Evolutionary conservation across 2,888 invertebrate species (phyloP).

Genomic region (Carabus problematicus): DNA sequence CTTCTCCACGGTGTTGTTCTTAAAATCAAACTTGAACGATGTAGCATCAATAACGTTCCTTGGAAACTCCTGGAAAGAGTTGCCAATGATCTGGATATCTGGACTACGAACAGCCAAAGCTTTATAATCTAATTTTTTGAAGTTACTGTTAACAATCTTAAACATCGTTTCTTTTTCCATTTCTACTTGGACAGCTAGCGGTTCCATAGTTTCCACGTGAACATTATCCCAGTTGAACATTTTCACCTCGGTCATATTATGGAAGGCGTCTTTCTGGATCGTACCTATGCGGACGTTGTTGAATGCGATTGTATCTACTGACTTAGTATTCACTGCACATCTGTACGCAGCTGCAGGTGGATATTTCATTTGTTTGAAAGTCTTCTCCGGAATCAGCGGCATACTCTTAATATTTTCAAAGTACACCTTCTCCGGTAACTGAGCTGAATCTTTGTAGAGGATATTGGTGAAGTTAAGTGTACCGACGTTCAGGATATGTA

Average conservation of each 20-base stretch:
- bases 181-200: constrained; percentile 11
- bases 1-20: constrained; percentile 10
- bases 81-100: neutral
- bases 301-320: constrained; percentile 14
- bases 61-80: constrained; percentile 9
- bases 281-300: constrained; percentile 19
- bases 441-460: constrained; percentile 3
- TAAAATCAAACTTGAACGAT: constrained; percentile 22
- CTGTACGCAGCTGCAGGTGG: neutral
- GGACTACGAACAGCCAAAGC: constrained; percentile 1
- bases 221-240: constrained; percentile 24
- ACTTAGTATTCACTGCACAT: constrained; percentile 18
- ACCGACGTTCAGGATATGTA: constrained; percentile 16
- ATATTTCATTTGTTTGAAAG: constrained; percentile 33
- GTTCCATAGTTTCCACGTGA: constrained; percentile 12
- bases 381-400: constrained; percentile 23
- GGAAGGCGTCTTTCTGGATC: constrained; percentile 11
- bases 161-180: constrained; percentile 20
- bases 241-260: constrained; percentile 21
- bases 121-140: constrained; percentile 22
- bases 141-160: constrained; percentile 10
- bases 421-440: constrained; percentile 14
- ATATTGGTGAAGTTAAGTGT: constrained; percentile 20
- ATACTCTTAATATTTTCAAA: constrained; percentile 13
- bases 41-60: constrained; percentile 10